phyloP scores from a whole-genome alignment of 2,888 invertebrate genomes.

The Odontomyia ornata region DNA sequence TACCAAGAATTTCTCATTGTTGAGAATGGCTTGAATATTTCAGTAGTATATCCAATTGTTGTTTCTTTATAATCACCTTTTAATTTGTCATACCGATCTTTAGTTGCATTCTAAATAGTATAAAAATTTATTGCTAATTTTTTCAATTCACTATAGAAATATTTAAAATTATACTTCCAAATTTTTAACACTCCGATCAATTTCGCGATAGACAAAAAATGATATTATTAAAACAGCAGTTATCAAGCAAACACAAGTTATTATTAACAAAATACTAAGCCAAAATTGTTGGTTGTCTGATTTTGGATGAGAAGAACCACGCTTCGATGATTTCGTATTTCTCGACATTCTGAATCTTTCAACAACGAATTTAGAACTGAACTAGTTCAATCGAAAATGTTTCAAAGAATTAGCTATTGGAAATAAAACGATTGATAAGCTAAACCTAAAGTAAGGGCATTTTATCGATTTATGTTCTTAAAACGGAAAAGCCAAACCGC shows the following conservation, averaged over 20 bases:
- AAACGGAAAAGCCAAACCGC: too few species aligned
- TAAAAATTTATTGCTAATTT: not conserved
- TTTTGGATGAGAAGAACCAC: not conserved
- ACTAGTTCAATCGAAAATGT: not conserved
- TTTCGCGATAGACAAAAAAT: constrained; percentile 37
- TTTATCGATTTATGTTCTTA: too few species aligned
- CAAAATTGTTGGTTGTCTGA: constrained; percentile 14
- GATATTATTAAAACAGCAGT: constrained; percentile 14
- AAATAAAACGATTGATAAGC: too few species aligned
- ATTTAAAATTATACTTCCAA: not conserved
- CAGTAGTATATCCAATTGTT: too few species aligned
- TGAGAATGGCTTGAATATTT: too few species aligned
- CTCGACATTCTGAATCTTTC: not conserved
- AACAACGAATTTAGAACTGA: not conserved
- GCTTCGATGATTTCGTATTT: not conserved
- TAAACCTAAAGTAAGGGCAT: too few species aligned
- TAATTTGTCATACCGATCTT: not conserved
- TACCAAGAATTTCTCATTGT: too few species aligned
- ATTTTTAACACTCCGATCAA: not conserved
- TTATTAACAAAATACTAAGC: constrained; percentile 22
- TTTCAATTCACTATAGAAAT: not conserved
- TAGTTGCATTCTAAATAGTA: not conserved
- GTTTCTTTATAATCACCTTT: not conserved
- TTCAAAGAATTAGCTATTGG: too few species aligned
- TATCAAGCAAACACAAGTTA: constrained; percentile 29